Evolutionary conservation across 2,888 invertebrate genomes (phyloP).

Genomic region (Uloborus plumipes): DNA sequence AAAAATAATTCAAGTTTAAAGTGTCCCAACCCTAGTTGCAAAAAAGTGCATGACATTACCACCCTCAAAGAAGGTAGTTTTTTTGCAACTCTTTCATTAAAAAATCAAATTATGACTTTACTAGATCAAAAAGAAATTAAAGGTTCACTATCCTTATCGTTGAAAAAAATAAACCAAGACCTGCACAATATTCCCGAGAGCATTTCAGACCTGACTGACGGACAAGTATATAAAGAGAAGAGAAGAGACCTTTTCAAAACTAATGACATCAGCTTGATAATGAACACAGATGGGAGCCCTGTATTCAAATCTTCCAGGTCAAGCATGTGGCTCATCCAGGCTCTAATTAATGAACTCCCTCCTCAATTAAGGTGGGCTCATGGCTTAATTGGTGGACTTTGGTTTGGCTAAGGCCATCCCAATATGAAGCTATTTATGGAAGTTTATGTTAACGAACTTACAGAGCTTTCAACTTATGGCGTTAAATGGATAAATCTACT

Average conservation of each 20-base stretch:
- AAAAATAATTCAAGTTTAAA: background rate
- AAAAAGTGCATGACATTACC: background rate
- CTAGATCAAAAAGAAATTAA: background rate
- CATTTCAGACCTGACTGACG: conserved; percentile 13
- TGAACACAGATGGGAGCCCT: conserved; percentile 24
- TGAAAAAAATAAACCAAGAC: conserved; percentile 6
- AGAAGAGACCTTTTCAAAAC: conserved; percentile 10
- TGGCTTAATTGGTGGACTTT: background rate
- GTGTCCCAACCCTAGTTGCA: too few species aligned
- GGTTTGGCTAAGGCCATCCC: conserved; percentile 28
- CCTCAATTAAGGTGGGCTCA: conserved; percentile 9
- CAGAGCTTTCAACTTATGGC: background rate
- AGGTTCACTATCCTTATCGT: background rate
- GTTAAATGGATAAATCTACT: conserved; percentile 20
- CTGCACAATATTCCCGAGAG: conserved; percentile 5
- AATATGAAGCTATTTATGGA: conserved; percentile 26
- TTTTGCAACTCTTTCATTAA: conserved; percentile 20
- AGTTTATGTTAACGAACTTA: conserved; percentile 5
- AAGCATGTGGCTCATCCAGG: conserved; percentile 15
- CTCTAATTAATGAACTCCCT: too few species aligned
- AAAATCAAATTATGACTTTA: background rate
- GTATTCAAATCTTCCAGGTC: conserved; percentile 10
- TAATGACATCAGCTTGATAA: too few species aligned
- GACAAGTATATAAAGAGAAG: conserved; percentile 12
- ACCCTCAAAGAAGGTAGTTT: conserved; percentile 7